Conservation (phyloP, 2,888 invertebrate species). For the Plemyria rubiginata region DNA sequence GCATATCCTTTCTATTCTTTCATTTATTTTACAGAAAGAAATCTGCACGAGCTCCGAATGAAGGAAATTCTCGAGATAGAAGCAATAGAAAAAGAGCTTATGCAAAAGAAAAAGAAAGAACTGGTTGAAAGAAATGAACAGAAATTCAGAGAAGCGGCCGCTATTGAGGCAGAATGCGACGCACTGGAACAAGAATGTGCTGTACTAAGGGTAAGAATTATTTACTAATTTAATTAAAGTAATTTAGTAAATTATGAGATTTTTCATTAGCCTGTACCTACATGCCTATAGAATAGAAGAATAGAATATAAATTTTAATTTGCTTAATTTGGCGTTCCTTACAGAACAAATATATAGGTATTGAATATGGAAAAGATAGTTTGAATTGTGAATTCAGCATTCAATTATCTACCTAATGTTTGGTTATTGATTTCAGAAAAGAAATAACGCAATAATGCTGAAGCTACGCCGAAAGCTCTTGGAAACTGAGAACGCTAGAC, state of each 20-base stretch:
- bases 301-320: too few species aligned
- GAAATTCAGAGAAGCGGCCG: conserved; percentile 50
- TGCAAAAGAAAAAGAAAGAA: conserved; percentile 53
- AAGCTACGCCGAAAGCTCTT: conserved; percentile 68
- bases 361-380: too few species aligned
- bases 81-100: conserved; percentile 52
- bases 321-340: too few species aligned
- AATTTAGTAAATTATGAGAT: neutral
- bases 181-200: conserved; percentile 66
- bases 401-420: neutral
- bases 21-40: conserved; percentile 44
- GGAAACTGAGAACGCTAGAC: conserved; percentile 66
- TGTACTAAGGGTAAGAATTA: conserved; percentile 60
- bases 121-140: conserved; percentile 52
- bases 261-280: too few species aligned
- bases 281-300: too few species aligned
- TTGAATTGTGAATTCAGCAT: too few species aligned
- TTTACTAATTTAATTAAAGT: neutral
- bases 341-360: too few species aligned
- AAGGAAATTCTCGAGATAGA: conserved; percentile 59
- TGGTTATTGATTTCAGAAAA: conserved; percentile 59
- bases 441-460: conserved; percentile 76
- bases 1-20: too few species aligned
- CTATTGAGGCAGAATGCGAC: conserved; percentile 60
- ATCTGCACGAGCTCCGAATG: conserved; percentile 47